Conservation (phyloP, 92 coral and sea anemone genomes). For the Porites lobata region DNA sequence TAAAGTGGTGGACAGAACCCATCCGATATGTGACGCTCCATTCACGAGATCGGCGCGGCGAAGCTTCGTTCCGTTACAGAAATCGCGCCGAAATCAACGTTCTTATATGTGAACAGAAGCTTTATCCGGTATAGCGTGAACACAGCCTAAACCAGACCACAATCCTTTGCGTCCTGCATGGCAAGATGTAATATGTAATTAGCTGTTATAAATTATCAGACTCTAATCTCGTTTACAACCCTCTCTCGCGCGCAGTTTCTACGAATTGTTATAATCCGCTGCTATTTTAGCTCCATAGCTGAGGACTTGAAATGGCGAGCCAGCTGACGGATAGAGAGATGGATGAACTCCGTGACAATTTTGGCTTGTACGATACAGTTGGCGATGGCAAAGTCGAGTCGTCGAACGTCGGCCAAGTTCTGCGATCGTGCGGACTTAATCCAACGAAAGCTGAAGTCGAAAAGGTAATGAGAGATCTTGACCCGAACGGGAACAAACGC, state of each 20-base stretch:
- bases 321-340: constrained; percentile 66
- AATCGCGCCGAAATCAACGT: too few relatives aligned
- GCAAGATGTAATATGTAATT: constrained; percentile 5
- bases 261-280: background rate
- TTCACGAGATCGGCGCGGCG: too few relatives aligned
- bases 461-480: constrained; percentile 88
- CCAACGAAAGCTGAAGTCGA: constrained; percentile 96
- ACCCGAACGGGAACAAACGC: constrained; percentile 83
- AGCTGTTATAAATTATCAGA: constrained; percentile 8
- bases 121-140: too few relatives aligned
- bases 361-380: constrained; percentile 88
- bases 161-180: constrained; percentile 4
- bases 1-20: too few relatives aligned
- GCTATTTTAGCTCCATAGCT: background rate
- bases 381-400: constrained; percentile 98
- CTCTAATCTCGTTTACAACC: background rate
- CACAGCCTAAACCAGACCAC: background rate
- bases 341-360: constrained; percentile 86
- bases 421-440: constrained; percentile 93
- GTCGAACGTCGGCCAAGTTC: constrained; percentile 81
- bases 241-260: background rate
- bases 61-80: too few relatives aligned
- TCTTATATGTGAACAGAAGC: too few relatives aligned
- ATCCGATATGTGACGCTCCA: background rate
- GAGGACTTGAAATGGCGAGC: constrained; percentile 36